These are phyloP conservation scores for Acridotheres tristis DNA, from an alignment of 2,797 vertebrate genomes.

Conservation along the genomic window DNA sequence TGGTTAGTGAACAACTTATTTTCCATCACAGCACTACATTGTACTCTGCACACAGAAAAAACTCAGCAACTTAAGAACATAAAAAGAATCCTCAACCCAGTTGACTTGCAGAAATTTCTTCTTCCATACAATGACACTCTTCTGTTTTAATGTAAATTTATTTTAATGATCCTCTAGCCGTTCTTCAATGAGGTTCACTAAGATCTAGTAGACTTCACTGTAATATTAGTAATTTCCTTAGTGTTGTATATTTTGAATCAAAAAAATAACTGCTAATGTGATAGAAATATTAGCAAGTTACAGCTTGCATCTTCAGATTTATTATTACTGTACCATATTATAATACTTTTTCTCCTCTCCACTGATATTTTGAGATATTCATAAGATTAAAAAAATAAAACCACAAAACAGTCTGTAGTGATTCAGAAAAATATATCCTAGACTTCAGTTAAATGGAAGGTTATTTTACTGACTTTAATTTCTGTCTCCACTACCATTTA, in stretches of 20 bases:
- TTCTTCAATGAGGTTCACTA: neutral
- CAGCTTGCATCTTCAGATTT: neutral
- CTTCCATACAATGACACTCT: neutral
- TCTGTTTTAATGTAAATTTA: neutral
- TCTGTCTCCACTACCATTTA: neutral
- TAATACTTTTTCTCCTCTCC: neutral
- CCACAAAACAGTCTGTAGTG: neutral
- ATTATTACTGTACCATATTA: neutral
- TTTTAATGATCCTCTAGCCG: neutral
- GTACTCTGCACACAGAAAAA: neutral
- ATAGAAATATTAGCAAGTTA: neutral
- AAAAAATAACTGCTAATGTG: neutral
- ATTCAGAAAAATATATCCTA: neutral
- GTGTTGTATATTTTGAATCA: neutral
- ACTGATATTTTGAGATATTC: neutral
- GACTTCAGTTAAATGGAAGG: neutral
- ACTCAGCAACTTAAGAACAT: fast-evolving
- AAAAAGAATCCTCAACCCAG: fast-evolving
- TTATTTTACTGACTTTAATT: neutral
- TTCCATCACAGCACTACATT: neutral
- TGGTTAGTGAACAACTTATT: neutral
- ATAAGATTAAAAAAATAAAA: neutral
- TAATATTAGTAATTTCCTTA: neutral
- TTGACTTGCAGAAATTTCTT: neutral
- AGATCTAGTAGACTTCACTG: neutral